Evolutionary conservation across 2,888 invertebrate genomes (phyloP), one percentile per base, ranked within the genome.

Genomic region (Monoplex corrugatus): DNA sequence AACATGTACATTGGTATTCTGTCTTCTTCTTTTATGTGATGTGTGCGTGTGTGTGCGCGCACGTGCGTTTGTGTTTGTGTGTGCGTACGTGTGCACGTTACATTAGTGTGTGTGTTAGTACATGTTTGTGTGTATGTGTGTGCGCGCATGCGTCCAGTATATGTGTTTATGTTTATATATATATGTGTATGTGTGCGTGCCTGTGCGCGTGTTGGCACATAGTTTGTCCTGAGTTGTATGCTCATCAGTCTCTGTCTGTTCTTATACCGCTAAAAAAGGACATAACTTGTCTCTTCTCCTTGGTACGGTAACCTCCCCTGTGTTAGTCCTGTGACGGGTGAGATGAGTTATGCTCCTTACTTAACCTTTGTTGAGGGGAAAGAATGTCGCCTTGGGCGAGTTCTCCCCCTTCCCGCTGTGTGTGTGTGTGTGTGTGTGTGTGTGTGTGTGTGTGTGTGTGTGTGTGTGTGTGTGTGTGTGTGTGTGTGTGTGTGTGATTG

Each of bases 121-220:
- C 28, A 44, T 44, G 83, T 83, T 43, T 44, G 83, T 44, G 83
- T 44, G 83, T 83, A n/a, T 38, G 83, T 83, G 83, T 13, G 83
- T 83, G 83, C 13, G 83, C 44, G 83, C 10, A 44, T 45, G 83
- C 44, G 83, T 83, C 44, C 44, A n/a, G 83, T 83, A n/a, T n/a
- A 44, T 83, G 83, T n/a, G n/a, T 83, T 43, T 45, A 44, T n/a
- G 35, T 78, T 32, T 78, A 38, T 23, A 8, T 78, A 23, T 38
- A 38, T 78, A 38, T 35, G 78, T 38, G 78, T 78, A 8, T 78
- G 78, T 38, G 78, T 78, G 35, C 28, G 28, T 78, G 78, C 38
- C 5, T 78, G 19, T n/a, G n/a, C n/a, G n/a, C n/a, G n/a, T 57
- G 57, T 57, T 13, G 13, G 57, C 57, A 23, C 23, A 23, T 16